Percentiles rank a stretch among this genome's conserved stretches.
phyloP scores from a whole-genome alignment of 2,113 vertebrate genomes.

The Larimichthys polyactis region DNA sequence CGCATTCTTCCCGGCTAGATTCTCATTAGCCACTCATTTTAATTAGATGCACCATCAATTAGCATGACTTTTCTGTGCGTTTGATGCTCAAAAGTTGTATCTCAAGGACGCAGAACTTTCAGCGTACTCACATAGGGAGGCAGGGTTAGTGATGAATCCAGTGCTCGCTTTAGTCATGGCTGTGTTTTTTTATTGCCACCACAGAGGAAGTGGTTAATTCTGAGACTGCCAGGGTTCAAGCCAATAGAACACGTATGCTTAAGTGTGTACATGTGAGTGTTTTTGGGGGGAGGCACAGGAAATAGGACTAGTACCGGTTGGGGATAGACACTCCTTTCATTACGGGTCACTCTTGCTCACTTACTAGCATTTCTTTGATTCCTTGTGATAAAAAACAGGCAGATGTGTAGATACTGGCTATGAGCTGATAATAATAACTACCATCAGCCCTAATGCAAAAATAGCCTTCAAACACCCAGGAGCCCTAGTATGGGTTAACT shows the following conservation, averaged over 20 bases:
- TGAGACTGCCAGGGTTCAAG: conserved; percentile 58
- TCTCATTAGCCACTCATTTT: conserved; percentile 97
- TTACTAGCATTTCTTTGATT: background rate
- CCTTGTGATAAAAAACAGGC: background rate
- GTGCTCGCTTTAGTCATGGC: conserved; percentile 27
- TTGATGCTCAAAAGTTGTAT: conserved; percentile 78
- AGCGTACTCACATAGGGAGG: conserved; percentile 41
- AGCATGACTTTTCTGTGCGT: conserved; percentile 78
- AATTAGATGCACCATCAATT: conserved; percentile 90
- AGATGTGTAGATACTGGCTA: background rate
- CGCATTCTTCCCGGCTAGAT: conserved; percentile 90
- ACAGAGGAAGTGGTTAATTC: conserved; percentile 77
- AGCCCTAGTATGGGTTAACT: background rate
- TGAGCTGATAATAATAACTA: background rate
- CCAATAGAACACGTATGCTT: conserved; percentile 21
- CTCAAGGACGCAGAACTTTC: conserved; percentile 83
- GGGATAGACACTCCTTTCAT: background rate
- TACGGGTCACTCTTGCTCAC: background rate
- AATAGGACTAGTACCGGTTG: background rate
- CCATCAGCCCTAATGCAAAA: background rate
- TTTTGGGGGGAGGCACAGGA: conserved; percentile 12
- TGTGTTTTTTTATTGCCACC: conserved; percentile 61
- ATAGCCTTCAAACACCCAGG: background rate
- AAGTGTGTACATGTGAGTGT: conserved; percentile 5
- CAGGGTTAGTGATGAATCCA: conserved; percentile 22